phyloP scores from a whole-genome alignment of 2,888 invertebrate species.

The Amblyjoppa fuscipennis region DNA sequence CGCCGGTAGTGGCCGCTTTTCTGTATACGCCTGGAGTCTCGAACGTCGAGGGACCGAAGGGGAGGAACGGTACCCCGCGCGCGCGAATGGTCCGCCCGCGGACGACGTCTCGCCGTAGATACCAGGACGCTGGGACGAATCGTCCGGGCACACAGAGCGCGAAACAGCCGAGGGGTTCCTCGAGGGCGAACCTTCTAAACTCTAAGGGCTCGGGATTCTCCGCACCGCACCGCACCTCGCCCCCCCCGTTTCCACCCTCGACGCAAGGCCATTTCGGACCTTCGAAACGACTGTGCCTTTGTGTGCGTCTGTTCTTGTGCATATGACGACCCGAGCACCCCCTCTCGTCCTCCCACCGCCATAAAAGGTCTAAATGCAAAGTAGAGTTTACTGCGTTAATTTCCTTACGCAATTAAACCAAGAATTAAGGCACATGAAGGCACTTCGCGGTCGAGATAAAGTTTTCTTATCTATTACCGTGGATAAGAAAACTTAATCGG shows the following conservation, averaged over 20 bases:
- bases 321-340: conserved; percentile 2
- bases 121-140: conserved; percentile 61
- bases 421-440: conserved; percentile 65
- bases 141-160: conserved; percentile 64
- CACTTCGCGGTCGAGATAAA: conserved; percentile 30
- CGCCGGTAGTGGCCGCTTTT: conserved; percentile 48
- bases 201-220: conserved; percentile 73
- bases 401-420: conserved; percentile 78
- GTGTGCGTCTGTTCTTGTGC: conserved; percentile 38
- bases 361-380: conserved; percentile 80
- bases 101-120: conserved; percentile 50
- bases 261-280: conserved; percentile 60
- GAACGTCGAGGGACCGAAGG: conserved; percentile 65
- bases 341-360: conserved; percentile 35
- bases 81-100: conserved; percentile 28
- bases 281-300: conserved; percentile 67
- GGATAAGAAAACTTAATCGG: conserved; percentile 7
- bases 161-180: conserved; percentile 69
- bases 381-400: conserved; percentile 78
- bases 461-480: conserved; percentile 43
- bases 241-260: conserved; percentile 9
- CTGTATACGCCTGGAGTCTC: conserved; percentile 40
- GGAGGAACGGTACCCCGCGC: conserved; percentile 54
- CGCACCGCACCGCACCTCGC: conserved; percentile 11
- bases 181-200: conserved; percentile 74